Evolutionary conservation across 2,113 vertebrate species (phyloP), one percentile per base, ranked within the genome.

Genomic region (Nycticryphes semicollaris): DNA sequence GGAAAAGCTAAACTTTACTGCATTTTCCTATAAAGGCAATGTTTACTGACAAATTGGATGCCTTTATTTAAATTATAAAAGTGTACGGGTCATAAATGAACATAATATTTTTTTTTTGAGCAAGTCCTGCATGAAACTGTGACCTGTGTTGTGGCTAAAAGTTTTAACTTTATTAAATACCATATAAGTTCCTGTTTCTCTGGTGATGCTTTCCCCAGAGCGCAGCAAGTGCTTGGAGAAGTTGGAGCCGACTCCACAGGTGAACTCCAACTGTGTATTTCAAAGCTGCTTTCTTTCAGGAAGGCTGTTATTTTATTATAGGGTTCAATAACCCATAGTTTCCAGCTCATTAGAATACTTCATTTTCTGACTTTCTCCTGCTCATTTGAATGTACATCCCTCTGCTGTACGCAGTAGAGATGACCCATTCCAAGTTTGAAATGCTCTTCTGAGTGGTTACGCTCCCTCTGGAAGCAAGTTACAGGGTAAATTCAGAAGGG

Each of bases 51-150:
- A 93, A 66, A 60, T 19, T 67, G 2, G 30, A 67, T n/a, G 18
- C 10, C n/a, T 88, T 90, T 80, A 47, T 90, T 67, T 93, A 91
- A 87, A 78, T 59, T 37, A 73, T 62, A 22, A 90, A 39, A 74
- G 3, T 79, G 14, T 27, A 45, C n/a, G 25, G 41, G 41, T 66
- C 82, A 28, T 41, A 93, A 93, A 72, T 27, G 1, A 89, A n/a
- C 3, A 9, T 9, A 30, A 3, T 64, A 68, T 83, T 39, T 39
- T 39, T 39, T 92, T 93, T 87, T 87, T 87, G 12, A 87, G 56
- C 24, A 82, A 91, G 19, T 79, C 22, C 35, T 74, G 4, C 23
- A 31, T 78, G 51, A 76, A 78, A 59, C 13, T 74, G 21, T 48
- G 47, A 60, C 14, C 31, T 59, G 3, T 43, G 12, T 51, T 91